Percentiles rank a stretch among this genome's conserved stretches.
Evolutionary conservation across 2,113 vertebrate genomes (phyloP).

Genomic region (Melanerpes formicivorus): DNA sequence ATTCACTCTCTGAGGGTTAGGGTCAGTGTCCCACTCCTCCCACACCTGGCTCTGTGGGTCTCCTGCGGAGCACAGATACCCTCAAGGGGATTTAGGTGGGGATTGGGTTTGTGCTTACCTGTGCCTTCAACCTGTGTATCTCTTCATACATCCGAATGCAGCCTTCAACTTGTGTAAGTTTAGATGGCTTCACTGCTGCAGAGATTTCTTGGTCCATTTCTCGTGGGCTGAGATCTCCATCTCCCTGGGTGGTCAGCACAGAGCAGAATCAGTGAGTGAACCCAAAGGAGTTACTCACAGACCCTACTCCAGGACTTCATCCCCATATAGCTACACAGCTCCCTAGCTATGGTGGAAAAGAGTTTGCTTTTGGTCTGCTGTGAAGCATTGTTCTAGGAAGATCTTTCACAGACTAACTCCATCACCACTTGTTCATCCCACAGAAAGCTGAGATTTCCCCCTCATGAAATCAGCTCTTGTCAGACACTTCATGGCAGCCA

Average conservation of each 20-base stretch:
- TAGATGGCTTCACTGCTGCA: constrained; percentile 75
- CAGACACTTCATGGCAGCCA: not conserved
- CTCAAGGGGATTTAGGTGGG: not conserved
- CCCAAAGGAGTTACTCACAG: accelerated
- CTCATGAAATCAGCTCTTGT: not conserved
- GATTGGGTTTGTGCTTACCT: constrained; percentile 70
- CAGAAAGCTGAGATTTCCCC: not conserved
- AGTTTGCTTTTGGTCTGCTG: not conserved
- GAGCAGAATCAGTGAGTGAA: not conserved
- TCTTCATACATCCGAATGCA: constrained; percentile 85
- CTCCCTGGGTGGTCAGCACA: not conserved
- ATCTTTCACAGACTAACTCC: not conserved
- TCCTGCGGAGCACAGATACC: not conserved
- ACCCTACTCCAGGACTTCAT: not conserved
- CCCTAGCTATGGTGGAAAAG: not conserved
- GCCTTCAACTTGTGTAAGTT: constrained; percentile 82
- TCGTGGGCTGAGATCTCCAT: not conserved
- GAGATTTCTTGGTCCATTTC: constrained; percentile 1
- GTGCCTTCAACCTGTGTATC: constrained; percentile 80
- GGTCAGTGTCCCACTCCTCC: not conserved
- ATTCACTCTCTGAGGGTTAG: not conserved
- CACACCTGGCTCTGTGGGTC: not conserved
- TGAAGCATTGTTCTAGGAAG: accelerated
- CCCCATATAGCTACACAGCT: not conserved
- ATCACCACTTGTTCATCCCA: not conserved